Evolutionary conservation across 2,113 vertebrate genomes (phyloP).

Genomic region (Solea solea): DNA sequence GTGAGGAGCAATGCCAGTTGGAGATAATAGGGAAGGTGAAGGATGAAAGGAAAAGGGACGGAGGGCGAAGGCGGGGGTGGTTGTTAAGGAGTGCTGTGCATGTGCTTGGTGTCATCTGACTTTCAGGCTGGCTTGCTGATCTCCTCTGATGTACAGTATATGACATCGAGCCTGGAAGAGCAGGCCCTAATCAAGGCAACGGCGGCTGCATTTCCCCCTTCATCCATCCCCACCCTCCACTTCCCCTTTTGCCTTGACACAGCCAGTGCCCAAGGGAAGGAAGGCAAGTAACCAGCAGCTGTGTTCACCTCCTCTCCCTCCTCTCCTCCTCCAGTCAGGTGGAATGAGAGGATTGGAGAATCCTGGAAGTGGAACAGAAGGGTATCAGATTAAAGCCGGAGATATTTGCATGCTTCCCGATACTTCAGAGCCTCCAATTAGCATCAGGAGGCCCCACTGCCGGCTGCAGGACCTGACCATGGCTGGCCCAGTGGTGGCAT

Average conservation of each 20-base stretch:
- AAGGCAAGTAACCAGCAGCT: conserved; percentile 72
- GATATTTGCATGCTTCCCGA: conserved; percentile 72
- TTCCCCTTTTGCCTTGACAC: background rate
- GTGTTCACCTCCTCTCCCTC: conserved; percentile 56
- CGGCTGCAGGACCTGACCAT: conserved; percentile 37
- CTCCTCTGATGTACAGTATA: conserved; percentile 82
- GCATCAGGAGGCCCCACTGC: conserved; percentile 39
- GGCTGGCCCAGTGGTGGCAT: conserved; percentile 58
- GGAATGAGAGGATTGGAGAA: conserved; percentile 81
- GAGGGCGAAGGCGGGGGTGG: background rate
- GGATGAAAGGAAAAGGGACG: conserved; percentile 17
- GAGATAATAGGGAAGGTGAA: conserved; percentile 14
- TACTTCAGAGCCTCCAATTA: conserved; percentile 76
- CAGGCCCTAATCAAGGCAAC: conserved; percentile 72
- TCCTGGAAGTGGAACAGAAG: conserved; percentile 77
- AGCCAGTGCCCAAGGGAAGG: conserved; percentile 46
- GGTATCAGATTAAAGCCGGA: conserved; percentile 70
- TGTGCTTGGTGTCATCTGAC: conserved; percentile 82
- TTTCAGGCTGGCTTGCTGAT: conserved; percentile 80
- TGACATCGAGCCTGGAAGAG: conserved; percentile 73
- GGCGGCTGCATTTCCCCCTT: conserved; percentile 39
- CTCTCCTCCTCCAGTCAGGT: conserved; percentile 77
- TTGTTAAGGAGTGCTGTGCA: conserved; percentile 49
- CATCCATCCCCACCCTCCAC: background rate
- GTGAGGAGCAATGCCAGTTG: conserved; percentile 6